A percentile compares a stretch with the other conserved stretches of the same genome.
These are phyloP conservation scores for Stomatorhinus ivindoensis DNA, from an alignment of 2,113 vertebrate genomes.

Conservation along the genomic window DNA sequence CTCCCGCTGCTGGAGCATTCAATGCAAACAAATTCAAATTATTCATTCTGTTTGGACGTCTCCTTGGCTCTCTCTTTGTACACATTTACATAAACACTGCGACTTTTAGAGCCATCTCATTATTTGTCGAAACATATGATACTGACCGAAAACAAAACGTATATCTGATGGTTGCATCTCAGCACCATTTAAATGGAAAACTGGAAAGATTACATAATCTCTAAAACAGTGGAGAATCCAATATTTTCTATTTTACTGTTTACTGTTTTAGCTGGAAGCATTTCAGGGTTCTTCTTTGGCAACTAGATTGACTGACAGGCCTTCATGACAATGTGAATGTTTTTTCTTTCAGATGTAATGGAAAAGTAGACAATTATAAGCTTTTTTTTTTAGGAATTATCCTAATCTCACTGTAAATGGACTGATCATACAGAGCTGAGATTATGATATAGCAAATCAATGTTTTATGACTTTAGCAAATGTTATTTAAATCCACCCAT, in stretches of 20 bases:
- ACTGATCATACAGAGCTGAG: not conserved
- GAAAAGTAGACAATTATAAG: not conserved
- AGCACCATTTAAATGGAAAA: constrained; percentile 8
- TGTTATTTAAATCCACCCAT: not conserved
- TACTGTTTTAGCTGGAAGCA: not conserved
- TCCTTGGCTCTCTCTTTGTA: not conserved
- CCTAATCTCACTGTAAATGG: not conserved
- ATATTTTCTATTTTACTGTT: constrained; percentile 6
- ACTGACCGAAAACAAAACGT: not conserved
- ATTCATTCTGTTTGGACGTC: not conserved
- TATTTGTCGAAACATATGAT: constrained; percentile 2
- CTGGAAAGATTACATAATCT: constrained; percentile 3
- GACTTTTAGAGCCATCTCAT: constrained; percentile 14
- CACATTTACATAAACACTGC: not conserved
- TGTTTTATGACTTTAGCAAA: not conserved
- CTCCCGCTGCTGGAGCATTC: not conserved
- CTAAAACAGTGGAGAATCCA: not conserved
- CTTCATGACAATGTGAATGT: not conserved
- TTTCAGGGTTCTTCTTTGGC: not conserved
- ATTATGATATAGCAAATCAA: not conserved
- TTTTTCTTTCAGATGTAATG: not conserved
- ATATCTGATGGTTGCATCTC: not conserved
- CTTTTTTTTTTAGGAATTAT: not conserved
- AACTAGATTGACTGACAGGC: constrained; percentile 10
- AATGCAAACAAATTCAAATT: not conserved